A percentile compares a stretch with the other conserved stretches of the same genome.
Evolutionary conservation across 2,113 vertebrate species (phyloP).

Genomic region (Micronycteris hirsuta): DNA sequence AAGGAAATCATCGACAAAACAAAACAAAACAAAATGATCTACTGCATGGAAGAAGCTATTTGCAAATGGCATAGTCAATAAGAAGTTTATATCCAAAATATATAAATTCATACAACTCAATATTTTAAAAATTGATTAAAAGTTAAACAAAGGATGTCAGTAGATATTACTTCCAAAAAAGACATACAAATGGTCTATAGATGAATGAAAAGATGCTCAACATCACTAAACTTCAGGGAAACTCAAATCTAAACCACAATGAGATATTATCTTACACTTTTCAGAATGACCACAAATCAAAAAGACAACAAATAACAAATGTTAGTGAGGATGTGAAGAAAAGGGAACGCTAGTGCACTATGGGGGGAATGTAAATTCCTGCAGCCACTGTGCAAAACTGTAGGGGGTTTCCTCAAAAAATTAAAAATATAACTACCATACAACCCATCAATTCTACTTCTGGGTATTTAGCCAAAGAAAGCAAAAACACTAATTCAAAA

Average conservation of each 20-base stretch:
- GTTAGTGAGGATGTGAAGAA: neutral
- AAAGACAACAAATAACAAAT: neutral
- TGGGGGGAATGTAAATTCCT: neutral
- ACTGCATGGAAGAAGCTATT: neutral
- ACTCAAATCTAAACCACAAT: neutral
- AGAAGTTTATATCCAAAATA: neutral
- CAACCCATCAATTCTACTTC: neutral
- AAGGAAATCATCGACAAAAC: neutral
- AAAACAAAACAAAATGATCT: too few species aligned
- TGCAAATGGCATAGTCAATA: neutral
- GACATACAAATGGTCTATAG: neutral
- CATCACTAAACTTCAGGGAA: neutral
- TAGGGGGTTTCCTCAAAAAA: neutral
- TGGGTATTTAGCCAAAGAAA: neutral
- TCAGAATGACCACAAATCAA: neutral
- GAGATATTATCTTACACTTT: neutral
- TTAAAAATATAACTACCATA: neutral
- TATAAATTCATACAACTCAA: neutral
- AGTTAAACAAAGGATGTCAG: neutral
- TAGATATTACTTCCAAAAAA: neutral
- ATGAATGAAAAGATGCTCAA: neutral
- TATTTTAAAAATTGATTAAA: neutral
- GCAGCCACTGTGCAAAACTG: neutral
- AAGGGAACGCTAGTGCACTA: neutral
- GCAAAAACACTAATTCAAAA: neutral